Base-by-base conservation (phyloP, 2,888 invertebrate genomes). In the Agrotis puta region DNA sequence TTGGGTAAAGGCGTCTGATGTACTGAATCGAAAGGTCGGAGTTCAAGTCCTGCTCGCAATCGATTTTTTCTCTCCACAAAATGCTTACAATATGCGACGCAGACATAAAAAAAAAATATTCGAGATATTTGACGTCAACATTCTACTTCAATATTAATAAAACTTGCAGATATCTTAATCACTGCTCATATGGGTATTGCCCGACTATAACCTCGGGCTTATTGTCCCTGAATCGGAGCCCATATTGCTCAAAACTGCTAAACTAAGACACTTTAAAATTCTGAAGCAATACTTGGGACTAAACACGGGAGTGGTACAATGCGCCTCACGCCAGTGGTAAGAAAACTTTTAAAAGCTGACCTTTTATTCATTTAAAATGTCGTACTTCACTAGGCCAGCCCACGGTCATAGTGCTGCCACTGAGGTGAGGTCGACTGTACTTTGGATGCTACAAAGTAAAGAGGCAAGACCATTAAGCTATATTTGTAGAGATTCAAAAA, bases 381-480 rank as follows among this genome's bases (percentile, higher is more conserved):
- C 27, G 27, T 27, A 27, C 6, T 27, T 27, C 27, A 27, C 6
- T 27, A 27, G 27, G 27, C 27, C 6, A 5, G 27, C 4, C 27
- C 3, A 5, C 5, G 27, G 5, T 27, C 5, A 6, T 27, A 27
- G 0, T 27, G 3, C 5, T 27, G 27, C 27, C 27, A 27, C 5
- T 6, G 27, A 27, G 4, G 27, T 27, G 27, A 5, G 5, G 27
- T 5, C 6, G 3, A 27, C 27, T 27, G 48, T 74, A 43, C 24
- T 66, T 61, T n/a, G 1, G 56, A 66, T 57, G 20, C 24, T 56
- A 48, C 50, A 72, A 64, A 76, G 56, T 57, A 71, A 64, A 78
- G 70, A 62, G 56, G 59, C 45, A 50, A 27, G 20, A 22, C 3
- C 39, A 11, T 39, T 39, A 9, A 39, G 11, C 1, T 39, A 11